Evolutionary conservation across 2,888 invertebrate species (phyloP).

Genomic region (Matsumyia berberina): DNA sequence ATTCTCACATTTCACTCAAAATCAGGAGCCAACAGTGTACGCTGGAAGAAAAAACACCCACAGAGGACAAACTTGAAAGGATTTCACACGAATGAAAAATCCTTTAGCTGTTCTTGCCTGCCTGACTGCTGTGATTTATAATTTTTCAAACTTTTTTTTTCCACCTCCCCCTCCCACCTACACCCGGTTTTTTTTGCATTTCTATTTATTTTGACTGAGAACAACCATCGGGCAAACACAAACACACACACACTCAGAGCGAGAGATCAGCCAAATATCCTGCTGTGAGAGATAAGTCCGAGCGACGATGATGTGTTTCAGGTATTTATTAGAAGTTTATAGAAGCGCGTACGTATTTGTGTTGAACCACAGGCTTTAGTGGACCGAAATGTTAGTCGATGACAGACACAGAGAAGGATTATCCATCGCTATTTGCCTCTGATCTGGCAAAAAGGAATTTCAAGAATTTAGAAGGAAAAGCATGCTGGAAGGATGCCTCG

Average conservation of each 20-base stretch:
- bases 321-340: slow-evolving; percentile 70
- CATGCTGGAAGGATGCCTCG: slow-evolving; percentile 18
- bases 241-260: too few species aligned
- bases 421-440: slow-evolving; percentile 52
- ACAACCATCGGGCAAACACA: slow-evolving; percentile 2
- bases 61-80: slow-evolving; percentile 66
- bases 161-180: neutral
- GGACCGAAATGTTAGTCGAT: slow-evolving; percentile 34
- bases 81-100: slow-evolving; percentile 73
- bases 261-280: neutral
- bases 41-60: slow-evolving; percentile 1
- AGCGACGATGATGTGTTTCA: slow-evolving; percentile 40
- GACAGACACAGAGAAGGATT: slow-evolving; percentile 48
- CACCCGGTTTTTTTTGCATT: neutral
- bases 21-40: slow-evolving; percentile 10
- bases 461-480: slow-evolving; percentile 30
- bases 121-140: slow-evolving; percentile 66
- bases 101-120: slow-evolving; percentile 41
- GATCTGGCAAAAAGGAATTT: slow-evolving; percentile 53
- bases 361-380: slow-evolving; percentile 50
- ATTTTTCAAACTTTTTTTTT: slow-evolving; percentile 57
- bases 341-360: slow-evolving; percentile 49
- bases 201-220: slow-evolving; percentile 46
- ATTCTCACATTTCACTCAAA: slow-evolving; percentile 73
- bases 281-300: slow-evolving; percentile 43